Evolutionary conservation across 2,888 invertebrate genomes (phyloP), one percentile per base, ranked within the genome.

Genomic region (Amphimallon solstitiale): DNA sequence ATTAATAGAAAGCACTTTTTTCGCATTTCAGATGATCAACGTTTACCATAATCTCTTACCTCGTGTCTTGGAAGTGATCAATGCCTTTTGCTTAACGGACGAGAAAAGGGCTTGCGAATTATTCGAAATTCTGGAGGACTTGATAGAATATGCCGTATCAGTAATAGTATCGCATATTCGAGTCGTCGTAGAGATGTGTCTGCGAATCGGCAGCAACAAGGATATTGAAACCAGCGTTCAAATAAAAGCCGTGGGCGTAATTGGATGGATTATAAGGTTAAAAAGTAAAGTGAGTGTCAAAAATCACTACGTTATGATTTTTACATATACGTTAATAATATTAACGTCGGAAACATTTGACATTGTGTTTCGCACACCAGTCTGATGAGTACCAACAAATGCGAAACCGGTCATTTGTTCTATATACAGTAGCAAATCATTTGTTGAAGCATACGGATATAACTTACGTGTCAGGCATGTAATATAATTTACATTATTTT

Each of bases 201-300:
- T 93, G 56, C 85, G 86, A 73, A 84, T 90, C 15, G 87, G 88
- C 9, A 84, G 84, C 65, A 87, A 89, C 67, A 81, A 81, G 51
- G 80, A 85, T 12, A 80, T 89, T 12, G 87, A 87, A 3, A 87
- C 87, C 68, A 83, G 85, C 34, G 83, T 92, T 9, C 86, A 91
- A 75, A 87, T 90, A 2, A 91, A 91, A 80, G 88, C 90, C 1
- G 85, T 92, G 14, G 84, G 86, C 45, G 88, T 90, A 65, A 84
- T 92, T 66, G 89, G 89, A 0, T 88, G 87, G 82, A 76, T 92
- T 46, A 87, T 88, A 9, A 85, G 88, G 63, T 82, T 88, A 1
- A 92, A 92, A 80, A 92, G 91, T 78, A 92, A 92, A 83, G 86
- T 87, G 68, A 78, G 62, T 56, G 12, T 40, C 5, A 40, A 56